phyloP scores from a whole-genome alignment of 2,797 vertebrate species.

The Enteromius radiatus region DNA sequence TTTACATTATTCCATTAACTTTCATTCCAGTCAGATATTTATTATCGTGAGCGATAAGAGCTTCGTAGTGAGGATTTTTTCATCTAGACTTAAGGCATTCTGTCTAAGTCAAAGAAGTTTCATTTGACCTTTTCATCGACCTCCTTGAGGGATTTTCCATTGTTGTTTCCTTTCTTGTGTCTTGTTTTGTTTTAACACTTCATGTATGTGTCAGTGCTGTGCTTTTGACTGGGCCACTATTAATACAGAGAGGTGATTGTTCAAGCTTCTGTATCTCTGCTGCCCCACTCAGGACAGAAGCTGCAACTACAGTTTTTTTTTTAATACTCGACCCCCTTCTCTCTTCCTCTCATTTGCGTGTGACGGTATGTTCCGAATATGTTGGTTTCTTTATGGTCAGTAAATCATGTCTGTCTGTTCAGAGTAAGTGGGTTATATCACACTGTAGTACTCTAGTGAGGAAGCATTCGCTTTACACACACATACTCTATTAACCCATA shows the following conservation, averaged over 20 bases:
- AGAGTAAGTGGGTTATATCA: conserved; percentile 23
- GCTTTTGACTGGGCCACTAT: conserved; percentile 15
- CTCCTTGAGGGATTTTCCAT: conserved; percentile 31
- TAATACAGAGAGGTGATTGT: conserved; percentile 23
- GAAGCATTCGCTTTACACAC: background rate
- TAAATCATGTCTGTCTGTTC: conserved; percentile 25
- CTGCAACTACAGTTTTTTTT: conserved; percentile 61
- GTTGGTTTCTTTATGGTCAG: conserved; percentile 34
- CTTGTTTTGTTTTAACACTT: conserved; percentile 38
- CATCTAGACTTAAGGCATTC: background rate
- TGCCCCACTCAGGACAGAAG: conserved; percentile 76
- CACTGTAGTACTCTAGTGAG: conserved; percentile 26
- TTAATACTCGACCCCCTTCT: conserved; percentile 29
- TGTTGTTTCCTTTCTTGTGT: conserved; percentile 34
- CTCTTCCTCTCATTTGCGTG: conserved; percentile 33
- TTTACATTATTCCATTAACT: conserved; percentile 52
- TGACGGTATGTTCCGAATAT: conserved; percentile 27
- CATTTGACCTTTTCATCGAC: conserved; percentile 42
- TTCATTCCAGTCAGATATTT: conserved; percentile 46
- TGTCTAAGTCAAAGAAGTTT: conserved; percentile 33
- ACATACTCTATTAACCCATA: background rate
- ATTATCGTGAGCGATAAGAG: conserved; percentile 21
- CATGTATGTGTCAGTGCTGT: conserved; percentile 19
- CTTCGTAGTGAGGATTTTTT: conserved; percentile 29
- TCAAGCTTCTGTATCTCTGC: conserved; percentile 75